A percentile compares a stretch with the other conserved stretches of the same genome.
phyloP scores from a whole-genome alignment of 2,888 invertebrate genomes.

The Aleiodes leptofemur region DNA sequence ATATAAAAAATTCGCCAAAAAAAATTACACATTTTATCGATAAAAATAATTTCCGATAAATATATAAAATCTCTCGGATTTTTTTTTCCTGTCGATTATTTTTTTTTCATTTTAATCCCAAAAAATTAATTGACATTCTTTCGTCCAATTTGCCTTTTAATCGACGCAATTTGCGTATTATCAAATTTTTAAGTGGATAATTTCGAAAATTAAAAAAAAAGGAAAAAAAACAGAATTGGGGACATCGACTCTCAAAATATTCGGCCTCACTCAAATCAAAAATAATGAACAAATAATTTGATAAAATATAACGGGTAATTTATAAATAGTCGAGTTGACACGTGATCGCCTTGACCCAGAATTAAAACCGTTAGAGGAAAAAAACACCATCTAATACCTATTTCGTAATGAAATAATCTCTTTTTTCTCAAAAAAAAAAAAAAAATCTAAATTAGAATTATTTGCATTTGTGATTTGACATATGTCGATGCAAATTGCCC shows the following conservation, averaged over 20 bases:
- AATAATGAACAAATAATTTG: constrained; percentile 10
- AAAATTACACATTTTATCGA: background rate
- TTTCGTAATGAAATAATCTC: constrained; percentile 10
- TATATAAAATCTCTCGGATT: background rate
- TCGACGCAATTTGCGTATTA: too few species aligned
- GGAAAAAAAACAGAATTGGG: constrained; percentile 15
- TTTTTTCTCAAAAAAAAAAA: background rate
- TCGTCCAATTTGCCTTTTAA: too few species aligned
- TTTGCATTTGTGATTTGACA: too few species aligned
- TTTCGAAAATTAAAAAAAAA: background rate
- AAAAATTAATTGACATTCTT: too few species aligned
- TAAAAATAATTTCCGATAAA: background rate
- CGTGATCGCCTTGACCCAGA: constrained; percentile 45
- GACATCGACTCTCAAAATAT: too few species aligned
- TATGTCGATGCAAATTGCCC: too few species aligned
- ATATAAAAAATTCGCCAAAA: background rate
- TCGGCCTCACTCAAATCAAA: too few species aligned
- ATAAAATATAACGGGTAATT: constrained; percentile 42
- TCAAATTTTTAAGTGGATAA: background rate
- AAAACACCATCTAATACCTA: constrained; percentile 24
- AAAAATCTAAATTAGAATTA: background rate
- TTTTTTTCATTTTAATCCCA: background rate
- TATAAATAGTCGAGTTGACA: constrained; percentile 34
- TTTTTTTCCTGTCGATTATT: background rate
- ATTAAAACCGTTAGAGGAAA: constrained; percentile 44